Conservation (phyloP, 2,113 vertebrate species). For the Albula goreensis region DNA sequence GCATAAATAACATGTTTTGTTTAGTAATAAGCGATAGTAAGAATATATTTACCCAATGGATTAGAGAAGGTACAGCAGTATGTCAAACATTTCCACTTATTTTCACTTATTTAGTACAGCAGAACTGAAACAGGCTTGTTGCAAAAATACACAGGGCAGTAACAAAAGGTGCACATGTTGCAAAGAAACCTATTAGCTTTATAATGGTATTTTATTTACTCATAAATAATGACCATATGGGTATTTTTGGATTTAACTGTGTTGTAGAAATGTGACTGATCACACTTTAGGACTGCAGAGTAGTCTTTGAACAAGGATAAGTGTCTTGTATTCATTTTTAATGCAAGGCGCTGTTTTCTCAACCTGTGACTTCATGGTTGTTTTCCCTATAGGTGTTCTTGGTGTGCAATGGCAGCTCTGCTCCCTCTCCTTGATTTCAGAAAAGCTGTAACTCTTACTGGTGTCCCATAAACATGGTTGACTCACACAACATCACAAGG, state of each 20-base stretch:
- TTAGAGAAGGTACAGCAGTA: neutral
- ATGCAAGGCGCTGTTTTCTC: neutral
- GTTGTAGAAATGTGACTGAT: too few relatives aligned
- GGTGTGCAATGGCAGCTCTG: neutral
- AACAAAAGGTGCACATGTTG: too few relatives aligned
- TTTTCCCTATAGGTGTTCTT: neutral
- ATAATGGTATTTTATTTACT: too few relatives aligned
- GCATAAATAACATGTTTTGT: neutral
- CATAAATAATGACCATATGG: too few relatives aligned
- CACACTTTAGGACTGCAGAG: too few relatives aligned
- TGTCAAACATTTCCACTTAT: neutral
- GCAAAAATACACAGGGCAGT: too few relatives aligned
- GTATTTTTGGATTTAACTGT: too few relatives aligned
- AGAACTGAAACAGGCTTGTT: too few relatives aligned
- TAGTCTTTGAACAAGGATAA: too few relatives aligned
- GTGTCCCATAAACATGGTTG: neutral
- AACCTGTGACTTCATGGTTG: neutral
- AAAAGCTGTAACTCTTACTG: neutral
- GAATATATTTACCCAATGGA: neutral
- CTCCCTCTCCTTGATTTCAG: neutral
- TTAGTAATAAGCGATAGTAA: neutral
- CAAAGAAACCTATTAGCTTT: too few relatives aligned
- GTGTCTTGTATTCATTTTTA: neutral
- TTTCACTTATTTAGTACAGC: too few relatives aligned
- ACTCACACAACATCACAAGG: neutral